Evolutionary conservation across 2,113 vertebrate species (phyloP).

Genomic region (Clarias magur): DNA sequence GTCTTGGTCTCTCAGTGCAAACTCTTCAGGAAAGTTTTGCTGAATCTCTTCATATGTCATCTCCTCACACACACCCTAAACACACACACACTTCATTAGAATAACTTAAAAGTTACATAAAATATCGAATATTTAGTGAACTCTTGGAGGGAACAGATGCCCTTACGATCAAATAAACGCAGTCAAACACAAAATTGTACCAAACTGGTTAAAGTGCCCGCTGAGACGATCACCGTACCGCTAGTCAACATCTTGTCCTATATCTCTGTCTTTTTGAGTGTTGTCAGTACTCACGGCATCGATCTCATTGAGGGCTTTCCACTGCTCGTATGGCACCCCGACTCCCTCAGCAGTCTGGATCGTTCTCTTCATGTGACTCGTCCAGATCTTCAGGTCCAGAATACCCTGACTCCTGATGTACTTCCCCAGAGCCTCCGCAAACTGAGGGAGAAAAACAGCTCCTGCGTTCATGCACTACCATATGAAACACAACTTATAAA

Average conservation of each 20-base stretch:
- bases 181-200: neutral
- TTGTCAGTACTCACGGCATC: slow-evolving; percentile 78
- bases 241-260: neutral
- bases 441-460: slow-evolving; percentile 65
- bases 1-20: slow-evolving; percentile 89
- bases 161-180: neutral
- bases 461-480: neutral
- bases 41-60: slow-evolving; percentile 94
- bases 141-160: neutral
- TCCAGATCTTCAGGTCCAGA: slow-evolving; percentile 87
- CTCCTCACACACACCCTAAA: slow-evolving; percentile 89
- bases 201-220: neutral
- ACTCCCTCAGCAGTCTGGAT: slow-evolving; percentile 89
- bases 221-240: neutral
- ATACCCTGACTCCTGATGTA: slow-evolving; percentile 83
- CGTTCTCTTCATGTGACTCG: slow-evolving; percentile 90
- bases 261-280: too few relatives aligned
- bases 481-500: neutral
- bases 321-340: slow-evolving; percentile 85
- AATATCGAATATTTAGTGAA: neutral
- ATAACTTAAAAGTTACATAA: too few relatives aligned
- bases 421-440: slow-evolving; percentile 74
- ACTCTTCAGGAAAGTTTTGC: slow-evolving; percentile 81
- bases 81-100: slow-evolving; percentile 43
- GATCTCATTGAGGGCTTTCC: slow-evolving; percentile 94